Evolutionary conservation across 2,113 vertebrate genomes (phyloP).

Genomic region (Crocuta crocuta): DNA sequence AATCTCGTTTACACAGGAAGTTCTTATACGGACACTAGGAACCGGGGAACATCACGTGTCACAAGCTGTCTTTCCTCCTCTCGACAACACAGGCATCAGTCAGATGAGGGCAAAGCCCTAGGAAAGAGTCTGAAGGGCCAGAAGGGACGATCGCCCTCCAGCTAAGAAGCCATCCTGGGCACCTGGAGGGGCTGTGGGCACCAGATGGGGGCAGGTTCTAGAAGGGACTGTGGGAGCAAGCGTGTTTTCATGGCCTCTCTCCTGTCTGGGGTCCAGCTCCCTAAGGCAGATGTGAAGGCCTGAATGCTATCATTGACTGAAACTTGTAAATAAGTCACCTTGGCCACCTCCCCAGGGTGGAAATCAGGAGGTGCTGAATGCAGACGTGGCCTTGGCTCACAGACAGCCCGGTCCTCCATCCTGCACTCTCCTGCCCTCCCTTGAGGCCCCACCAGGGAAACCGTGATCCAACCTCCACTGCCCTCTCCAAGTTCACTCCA

Average conservation of each 20-base stretch:
- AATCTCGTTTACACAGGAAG: background rate
- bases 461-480: background rate
- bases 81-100: background rate
- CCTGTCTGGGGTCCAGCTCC: background rate
- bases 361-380: background rate
- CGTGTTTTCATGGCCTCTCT: background rate
- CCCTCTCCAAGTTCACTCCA: constrained; percentile 34
- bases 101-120: background rate
- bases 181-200: background rate
- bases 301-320: background rate
- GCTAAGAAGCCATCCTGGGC: background rate
- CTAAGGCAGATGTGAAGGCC: background rate
- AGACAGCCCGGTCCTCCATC: background rate
- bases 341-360: background rate
- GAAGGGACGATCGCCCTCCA: background rate
- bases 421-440: background rate
- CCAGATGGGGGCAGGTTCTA: background rate
- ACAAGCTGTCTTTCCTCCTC: background rate
- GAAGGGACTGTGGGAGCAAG: background rate
- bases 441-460: background rate
- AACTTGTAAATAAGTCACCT: background rate
- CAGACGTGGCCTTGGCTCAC: background rate
- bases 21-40: accelerated
- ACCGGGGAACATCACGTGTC: background rate
- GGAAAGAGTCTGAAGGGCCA: background rate